Percentiles rank a stretch among this genome's conserved stretches.
phyloP scores from a whole-genome alignment of 2,113 vertebrate species.

The Sinocyclocheilus anshuiensis region DNA sequence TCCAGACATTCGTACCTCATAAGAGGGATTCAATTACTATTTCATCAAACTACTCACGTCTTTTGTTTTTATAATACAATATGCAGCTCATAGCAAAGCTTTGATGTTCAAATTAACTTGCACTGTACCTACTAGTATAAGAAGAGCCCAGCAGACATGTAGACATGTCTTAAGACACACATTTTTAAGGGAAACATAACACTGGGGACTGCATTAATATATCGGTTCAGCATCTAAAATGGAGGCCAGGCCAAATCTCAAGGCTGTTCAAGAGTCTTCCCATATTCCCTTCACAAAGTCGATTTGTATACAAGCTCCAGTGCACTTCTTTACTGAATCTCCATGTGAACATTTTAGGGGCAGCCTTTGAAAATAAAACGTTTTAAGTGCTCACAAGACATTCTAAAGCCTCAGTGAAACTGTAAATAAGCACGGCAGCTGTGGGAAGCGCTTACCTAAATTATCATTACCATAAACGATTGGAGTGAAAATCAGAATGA shows the following conservation, averaged over 20 bases:
- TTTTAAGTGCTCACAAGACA: conserved; percentile 55
- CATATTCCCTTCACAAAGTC: neutral
- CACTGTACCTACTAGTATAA: conserved; percentile 59
- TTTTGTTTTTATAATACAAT: conserved; percentile 71
- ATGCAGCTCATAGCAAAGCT: conserved; percentile 54
- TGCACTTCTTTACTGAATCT: no score
- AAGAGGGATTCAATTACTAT: conserved; percentile 76
- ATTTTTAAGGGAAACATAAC: neutral
- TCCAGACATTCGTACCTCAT: conserved; percentile 76
- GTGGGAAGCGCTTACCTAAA: neutral
- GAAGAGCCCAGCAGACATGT: neutral
- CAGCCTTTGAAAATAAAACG: conserved; percentile 60
- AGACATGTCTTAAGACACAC: neutral
- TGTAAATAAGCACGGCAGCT: neutral
- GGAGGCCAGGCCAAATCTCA: neutral
- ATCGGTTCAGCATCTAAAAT: neutral
- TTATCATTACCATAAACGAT: conserved; percentile 20
- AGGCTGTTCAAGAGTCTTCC: neutral
- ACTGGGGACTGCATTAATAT: neutral
- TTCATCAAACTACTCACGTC: conserved; percentile 74
- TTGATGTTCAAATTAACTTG: conserved; percentile 73
- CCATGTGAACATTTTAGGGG: conserved; percentile 56
- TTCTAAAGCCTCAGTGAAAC: conserved; percentile 2
- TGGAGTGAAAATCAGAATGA: neutral
- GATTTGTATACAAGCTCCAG: conserved; percentile 37